phyloP scores from a whole-genome alignment of 2,888 invertebrate genomes.

The Poecilobothrus nobilitatus region DNA sequence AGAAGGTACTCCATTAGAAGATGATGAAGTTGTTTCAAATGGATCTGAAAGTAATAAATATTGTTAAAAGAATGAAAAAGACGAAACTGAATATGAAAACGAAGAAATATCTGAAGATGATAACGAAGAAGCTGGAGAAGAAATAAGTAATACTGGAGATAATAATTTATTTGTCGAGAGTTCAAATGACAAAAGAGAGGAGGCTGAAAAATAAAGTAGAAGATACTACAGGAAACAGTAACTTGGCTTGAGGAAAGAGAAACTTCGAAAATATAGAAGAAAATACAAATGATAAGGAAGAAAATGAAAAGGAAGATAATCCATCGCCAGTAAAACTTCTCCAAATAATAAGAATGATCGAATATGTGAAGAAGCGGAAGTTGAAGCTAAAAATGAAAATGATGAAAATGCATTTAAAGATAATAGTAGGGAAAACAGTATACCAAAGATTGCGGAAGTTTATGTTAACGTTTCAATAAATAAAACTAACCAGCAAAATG shows the following conservation, averaged over 20 bases:
- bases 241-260: conserved; percentile 34
- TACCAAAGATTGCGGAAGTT: conserved; percentile 28
- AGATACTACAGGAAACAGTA: conserved; percentile 18
- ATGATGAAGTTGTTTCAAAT: not conserved
- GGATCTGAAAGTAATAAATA: not conserved
- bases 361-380: conserved; percentile 22
- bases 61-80: not conserved
- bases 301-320: conserved; percentile 16
- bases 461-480: conserved; percentile 27
- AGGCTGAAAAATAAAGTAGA: conserved; percentile 17
- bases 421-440: conserved; percentile 13
- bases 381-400: conserved; percentile 21
- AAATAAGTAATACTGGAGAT: conserved; percentile 16
- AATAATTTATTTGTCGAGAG: conserved; percentile 21
- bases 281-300: conserved; percentile 22
- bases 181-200: conserved; percentile 21
- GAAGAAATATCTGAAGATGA: not conserved
- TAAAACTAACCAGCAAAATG: conserved; percentile 29
- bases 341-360: conserved; percentile 21
- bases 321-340: conserved; percentile 11
- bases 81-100: not conserved
- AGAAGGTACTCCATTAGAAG: not conserved
- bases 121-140: not conserved
- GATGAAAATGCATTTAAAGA: conserved; percentile 24
- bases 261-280: conserved; percentile 34